A percentile compares a stretch with the other conserved stretches of the same genome.
These are phyloP conservation scores for Peribatodes rhomboidaria DNA, from an alignment of 2,888 invertebrate genomes.

Conservation along the genomic window DNA sequence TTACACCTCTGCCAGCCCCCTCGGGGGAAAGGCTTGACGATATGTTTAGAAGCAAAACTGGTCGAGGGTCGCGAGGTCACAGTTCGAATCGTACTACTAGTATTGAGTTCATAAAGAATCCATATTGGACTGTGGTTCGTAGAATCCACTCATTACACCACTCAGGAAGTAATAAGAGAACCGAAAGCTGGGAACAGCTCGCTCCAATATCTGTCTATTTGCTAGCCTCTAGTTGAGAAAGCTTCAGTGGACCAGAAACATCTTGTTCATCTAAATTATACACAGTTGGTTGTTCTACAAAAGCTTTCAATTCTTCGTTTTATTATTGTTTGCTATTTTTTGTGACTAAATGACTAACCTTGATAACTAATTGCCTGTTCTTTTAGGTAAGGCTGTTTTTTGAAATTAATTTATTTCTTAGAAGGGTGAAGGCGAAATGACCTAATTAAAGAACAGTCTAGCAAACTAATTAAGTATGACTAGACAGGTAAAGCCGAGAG, in stretches of 20 bases:
- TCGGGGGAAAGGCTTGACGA: too few species aligned
- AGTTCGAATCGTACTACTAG: too few species aligned
- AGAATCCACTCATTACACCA: conserved; percentile 22
- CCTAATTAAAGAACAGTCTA: too few species aligned
- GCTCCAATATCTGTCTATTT: conserved; percentile 24
- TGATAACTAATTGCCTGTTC: too few species aligned
- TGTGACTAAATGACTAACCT: not conserved
- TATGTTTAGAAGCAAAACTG: too few species aligned
- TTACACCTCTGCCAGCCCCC: too few species aligned
- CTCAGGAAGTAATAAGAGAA: conserved; percentile 32
- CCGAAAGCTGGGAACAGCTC: conserved; percentile 9
- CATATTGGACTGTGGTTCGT: conserved; percentile 5
- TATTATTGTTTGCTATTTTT: not conserved
- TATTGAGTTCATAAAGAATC: conserved; percentile 6
- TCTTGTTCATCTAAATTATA: conserved; percentile 1
- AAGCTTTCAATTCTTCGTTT: not conserved
- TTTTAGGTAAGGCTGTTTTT: too few species aligned
- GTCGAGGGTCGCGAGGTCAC: too few species aligned
- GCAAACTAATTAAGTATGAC: too few species aligned
- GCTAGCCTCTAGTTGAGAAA: conserved; percentile 9
- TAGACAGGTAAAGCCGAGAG: too few species aligned
- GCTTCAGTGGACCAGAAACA: conserved; percentile 4
- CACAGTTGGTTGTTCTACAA: not conserved
- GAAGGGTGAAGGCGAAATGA: too few species aligned
- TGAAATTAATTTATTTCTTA: too few species aligned